These are phyloP conservation scores for Struthio camelus DNA, from an alignment of 2,113 vertebrate species.

Conservation along the genomic window DNA sequence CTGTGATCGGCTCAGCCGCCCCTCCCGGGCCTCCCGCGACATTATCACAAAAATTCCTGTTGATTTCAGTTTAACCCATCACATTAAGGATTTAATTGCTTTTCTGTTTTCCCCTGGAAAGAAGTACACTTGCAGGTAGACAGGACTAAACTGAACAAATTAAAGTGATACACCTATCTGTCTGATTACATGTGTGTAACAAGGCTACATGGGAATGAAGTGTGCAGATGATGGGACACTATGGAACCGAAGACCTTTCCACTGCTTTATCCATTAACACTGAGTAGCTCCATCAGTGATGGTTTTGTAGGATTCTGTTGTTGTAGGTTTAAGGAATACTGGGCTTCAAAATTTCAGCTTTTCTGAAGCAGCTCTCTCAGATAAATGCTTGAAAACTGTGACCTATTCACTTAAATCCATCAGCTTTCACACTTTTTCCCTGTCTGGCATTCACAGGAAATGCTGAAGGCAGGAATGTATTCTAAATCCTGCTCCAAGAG, in stretches of 20 bases:
- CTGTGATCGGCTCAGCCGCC: no score
- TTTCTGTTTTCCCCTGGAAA: no score
- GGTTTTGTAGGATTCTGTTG: background rate
- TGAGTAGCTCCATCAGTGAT: no score
- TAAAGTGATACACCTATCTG: background rate
- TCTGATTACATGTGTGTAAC: background rate
- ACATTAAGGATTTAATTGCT: background rate
- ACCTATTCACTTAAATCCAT: background rate
- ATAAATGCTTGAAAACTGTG: background rate
- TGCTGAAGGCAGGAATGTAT: background rate
- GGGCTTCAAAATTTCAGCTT: background rate
- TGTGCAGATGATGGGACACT: background rate
- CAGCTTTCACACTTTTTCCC: background rate
- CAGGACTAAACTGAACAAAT: background rate
- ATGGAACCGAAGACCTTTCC: background rate
- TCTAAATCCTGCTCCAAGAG: background rate
- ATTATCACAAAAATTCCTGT: background rate
- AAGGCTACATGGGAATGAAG: background rate
- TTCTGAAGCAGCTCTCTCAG: background rate
- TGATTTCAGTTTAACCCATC: background rate
- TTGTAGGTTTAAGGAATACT: background rate
- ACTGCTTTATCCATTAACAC: background rate
- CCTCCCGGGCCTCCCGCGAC: no score
- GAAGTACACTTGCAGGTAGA: background rate
- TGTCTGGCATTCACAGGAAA: background rate